Base-by-base conservation (phyloP, 1,140 invertebrate genomes). In the Metaphire vulgaris region DNA sequence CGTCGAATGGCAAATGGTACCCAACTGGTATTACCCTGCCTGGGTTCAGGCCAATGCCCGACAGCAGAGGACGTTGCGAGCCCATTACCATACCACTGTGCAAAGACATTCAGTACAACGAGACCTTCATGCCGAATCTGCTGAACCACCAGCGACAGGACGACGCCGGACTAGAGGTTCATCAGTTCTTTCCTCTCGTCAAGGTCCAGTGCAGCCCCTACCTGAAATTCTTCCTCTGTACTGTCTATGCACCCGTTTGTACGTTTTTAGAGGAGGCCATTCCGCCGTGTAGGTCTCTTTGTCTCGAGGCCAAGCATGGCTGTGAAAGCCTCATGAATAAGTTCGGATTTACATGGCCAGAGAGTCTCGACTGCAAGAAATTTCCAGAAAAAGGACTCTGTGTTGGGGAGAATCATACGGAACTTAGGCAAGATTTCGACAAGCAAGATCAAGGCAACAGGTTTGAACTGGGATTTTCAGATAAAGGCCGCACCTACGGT, bases 71-170 rank as follows among this genome's bases (percentile, higher is more conserved):
- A 33, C 28, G 28, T 83, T n/a, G n/a, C n/a, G n/a, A 98, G 84
- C 91, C 91, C 1, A 97, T 98, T 77, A 95, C 91, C 1, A 94
- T 98, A 76, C 92, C 92, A 16, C 89, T 97, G 80, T 99, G 97
- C 87, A 91, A 91, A 85, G 92, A 96, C 81, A 92, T 98, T 74
- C 90, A 90, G 41, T 99, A 99, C 86, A 99, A 98, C 85, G 89
- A 92, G 85, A 99, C 96, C 0, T 96, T 97, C 75, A 95, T 97
- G 91, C 96, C 96, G 1, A 99, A 98, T 87, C 83, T 97, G 41
- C 87, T 98, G 79, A 92, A 93, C 74, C 97, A 99, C 81, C 90
- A 91, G 72, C 96, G 92, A 80, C 96, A 99, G 86, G 94, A 97
- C 81, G 96, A 98, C 80, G 97, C 97, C 26, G 95, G 92, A 0